Conservation (phyloP, 1,140 invertebrate genomes). For the Sweltsa coloradensis region DNA sequence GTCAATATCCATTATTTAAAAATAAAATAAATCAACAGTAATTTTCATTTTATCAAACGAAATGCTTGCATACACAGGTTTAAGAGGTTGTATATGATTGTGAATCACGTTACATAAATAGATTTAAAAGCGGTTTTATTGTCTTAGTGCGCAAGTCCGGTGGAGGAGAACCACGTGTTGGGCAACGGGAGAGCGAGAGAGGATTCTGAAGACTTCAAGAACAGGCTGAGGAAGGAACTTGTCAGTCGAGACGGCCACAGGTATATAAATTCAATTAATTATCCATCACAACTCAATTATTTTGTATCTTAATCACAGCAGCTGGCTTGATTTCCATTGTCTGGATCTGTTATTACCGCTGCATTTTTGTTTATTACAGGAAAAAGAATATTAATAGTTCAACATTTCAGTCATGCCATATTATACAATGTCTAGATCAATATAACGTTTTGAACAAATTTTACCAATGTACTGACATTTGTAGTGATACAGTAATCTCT, state of each 20-base stretch:
- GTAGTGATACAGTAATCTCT: no score
- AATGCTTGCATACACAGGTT: no score
- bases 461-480: no score
- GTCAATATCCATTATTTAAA: no score
- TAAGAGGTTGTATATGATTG: neutral
- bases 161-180: slow-evolving; percentile 16
- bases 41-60: no score
- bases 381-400: neutral
- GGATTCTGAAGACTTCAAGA: slow-evolving; percentile 57
- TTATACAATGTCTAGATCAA: neutral
- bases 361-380: neutral
- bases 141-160: slow-evolving; percentile 17
- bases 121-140: no score
- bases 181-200: slow-evolving; percentile 33
- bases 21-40: no score
- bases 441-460: no score
- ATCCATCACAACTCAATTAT: no score
- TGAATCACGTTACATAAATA: neutral
- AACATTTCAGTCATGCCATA: neutral
- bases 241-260: slow-evolving; percentile 66
- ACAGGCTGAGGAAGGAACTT: slow-evolving; percentile 64
- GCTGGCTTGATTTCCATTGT: no score
- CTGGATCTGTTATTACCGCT: neutral
- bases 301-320: no score
- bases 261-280: slow-evolving; percentile 27